Conservation (phyloP, 2,113 vertebrate genomes). For the Camarhynchus parvulus region DNA sequence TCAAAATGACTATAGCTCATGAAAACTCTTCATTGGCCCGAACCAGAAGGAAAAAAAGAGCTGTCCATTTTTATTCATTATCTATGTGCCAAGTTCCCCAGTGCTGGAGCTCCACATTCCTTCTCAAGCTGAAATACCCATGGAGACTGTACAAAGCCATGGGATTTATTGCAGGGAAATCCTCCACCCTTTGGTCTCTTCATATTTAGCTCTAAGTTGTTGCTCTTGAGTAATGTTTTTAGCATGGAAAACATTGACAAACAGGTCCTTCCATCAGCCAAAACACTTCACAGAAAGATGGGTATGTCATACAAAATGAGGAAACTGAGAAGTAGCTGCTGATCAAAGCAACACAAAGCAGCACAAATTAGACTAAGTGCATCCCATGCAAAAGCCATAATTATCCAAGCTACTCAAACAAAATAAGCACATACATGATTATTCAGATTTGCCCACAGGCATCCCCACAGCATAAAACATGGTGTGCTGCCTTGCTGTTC, state of each 20-base stretch:
- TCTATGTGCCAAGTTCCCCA: not conserved
- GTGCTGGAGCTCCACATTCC: not conserved
- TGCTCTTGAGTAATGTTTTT: not conserved
- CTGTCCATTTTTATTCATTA: not conserved
- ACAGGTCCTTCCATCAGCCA: not conserved
- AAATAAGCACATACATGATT: not conserved
- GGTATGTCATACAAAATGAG: not conserved
- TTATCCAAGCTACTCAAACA: not conserved
- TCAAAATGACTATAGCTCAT: not conserved
- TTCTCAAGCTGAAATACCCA: not conserved
- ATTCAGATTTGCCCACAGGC: slow-evolving; percentile 36
- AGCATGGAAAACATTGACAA: not conserved
- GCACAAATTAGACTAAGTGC: not conserved
- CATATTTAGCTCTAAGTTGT: not conserved
- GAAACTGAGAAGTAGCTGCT: not conserved
- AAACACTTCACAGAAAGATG: not conserved
- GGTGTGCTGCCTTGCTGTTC: not conserved
- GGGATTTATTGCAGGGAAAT: not conserved
- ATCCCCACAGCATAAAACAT: slow-evolving; percentile 36
- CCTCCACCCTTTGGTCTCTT: not conserved
- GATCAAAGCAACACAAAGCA: slow-evolving; percentile 35
- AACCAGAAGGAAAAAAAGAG: not conserved
- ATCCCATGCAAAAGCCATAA: slow-evolving; percentile 2
- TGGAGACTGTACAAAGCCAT: not conserved
- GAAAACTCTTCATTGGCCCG: not conserved